Base-by-base conservation (phyloP, 2,113 vertebrate species). In the Hippocampus mohnikei region DNA sequence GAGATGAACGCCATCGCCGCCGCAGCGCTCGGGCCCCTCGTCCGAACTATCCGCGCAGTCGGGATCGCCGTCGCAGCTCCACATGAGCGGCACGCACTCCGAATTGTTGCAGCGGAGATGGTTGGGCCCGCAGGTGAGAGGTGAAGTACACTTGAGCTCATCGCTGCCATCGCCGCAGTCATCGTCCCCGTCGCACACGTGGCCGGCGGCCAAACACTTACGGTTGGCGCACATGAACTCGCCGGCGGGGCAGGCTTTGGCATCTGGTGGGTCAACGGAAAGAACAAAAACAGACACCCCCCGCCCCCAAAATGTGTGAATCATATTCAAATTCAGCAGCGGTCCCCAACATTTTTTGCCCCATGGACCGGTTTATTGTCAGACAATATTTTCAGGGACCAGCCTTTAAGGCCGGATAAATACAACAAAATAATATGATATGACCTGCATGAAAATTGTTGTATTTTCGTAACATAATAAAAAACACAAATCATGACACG, bases 221-320 rank as follows among this genome's bases (percentile, higher is more conserved):
- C 92, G 94, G 91, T 96, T 96, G 74, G 90, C 87, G 75, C 97
- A 98, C 94, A 95, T 95, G 92, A 98, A 98, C 92, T 98, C 94
- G 1, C 91, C 93, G 7, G 85, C 85, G 66, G 94, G 92, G 70
- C 97, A 98, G 80, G 91, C 88, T 56, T 90, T 89, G 73, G 89
- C 87, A 21, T 93, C 93, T 93, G 53, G 27, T 46, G 64, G 64
- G 44, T 1, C 10, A 53, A 56, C 60, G 13, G 33, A 8, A 79
- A 55, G 1, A 72, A 29, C 62, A 64, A 21, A 29, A 1, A 41
- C 15, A 16, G 2, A 69, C 33, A 33, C 5, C 33, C 5, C 33
- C 33, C 33, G 5, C 0, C 33, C 5, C 33, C 5, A 5, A 29
- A 6, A 66, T 5, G 15, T 2, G 10, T 52, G 29, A 12, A 44